Conservation (phyloP, 2,888 invertebrate species). For the Torymus aiolomorphi region DNA sequence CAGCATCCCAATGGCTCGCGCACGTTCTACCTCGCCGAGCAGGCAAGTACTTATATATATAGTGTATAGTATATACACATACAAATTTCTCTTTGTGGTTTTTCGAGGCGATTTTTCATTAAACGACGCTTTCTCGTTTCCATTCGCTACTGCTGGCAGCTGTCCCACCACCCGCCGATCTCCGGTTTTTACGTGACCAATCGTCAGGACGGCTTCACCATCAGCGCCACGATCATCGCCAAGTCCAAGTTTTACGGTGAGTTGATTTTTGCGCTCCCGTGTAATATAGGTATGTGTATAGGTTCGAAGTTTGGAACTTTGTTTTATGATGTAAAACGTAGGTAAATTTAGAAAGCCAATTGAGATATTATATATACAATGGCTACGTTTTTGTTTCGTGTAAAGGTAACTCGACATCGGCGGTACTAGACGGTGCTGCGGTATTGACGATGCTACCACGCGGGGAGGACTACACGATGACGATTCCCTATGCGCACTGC, state of each 20-base stretch:
- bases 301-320: too few relatives aligned
- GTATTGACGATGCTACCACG: conserved; percentile 88
- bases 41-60: conserved; percentile 78
- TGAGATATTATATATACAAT: too few relatives aligned
- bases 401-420: conserved; percentile 92
- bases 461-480: conserved; percentile 92
- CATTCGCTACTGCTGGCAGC: conserved; percentile 74
- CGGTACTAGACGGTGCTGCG: conserved; percentile 92
- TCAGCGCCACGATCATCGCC: conserved; percentile 92
- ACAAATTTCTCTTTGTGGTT: not conserved
- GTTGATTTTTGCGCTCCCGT: not conserved
- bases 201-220: conserved; percentile 93
- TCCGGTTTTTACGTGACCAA: conserved; percentile 96
- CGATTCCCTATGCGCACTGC: conserved; percentile 96
- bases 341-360: too few relatives aligned
- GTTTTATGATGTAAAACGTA: too few relatives aligned
- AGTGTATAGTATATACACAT: not conserved
- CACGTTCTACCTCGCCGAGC: conserved; percentile 95
- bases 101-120: too few relatives aligned
- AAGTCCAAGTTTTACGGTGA: conserved; percentile 96
- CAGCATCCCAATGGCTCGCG: conserved; percentile 87
- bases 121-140: conserved; percentile 45
- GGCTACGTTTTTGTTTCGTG: too few relatives aligned
- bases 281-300: too few relatives aligned
- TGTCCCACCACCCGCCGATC: conserved; percentile 95